Conservation (phyloP, 2,113 vertebrate genomes). For the Proteles cristata region DNA sequence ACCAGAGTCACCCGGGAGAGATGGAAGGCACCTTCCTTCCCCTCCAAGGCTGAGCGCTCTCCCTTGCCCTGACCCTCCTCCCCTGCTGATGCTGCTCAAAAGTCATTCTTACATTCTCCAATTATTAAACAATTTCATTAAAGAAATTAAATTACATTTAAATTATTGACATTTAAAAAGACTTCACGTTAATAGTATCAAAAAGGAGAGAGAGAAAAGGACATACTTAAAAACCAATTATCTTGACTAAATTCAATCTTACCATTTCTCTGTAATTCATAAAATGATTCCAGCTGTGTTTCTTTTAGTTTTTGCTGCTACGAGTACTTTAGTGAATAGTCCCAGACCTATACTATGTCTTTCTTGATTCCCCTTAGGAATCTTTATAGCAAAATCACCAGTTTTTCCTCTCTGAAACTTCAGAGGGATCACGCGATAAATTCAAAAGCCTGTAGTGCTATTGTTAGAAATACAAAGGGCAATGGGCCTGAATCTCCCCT, state of each 20-base stretch:
- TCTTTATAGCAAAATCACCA: slow-evolving; percentile 46
- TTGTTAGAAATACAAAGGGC: slow-evolving; percentile 16
- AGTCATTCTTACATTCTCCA: slow-evolving; percentile 58
- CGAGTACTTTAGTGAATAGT: slow-evolving; percentile 61
- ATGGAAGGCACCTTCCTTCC: slow-evolving; percentile 21
- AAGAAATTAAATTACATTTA: slow-evolving; percentile 76
- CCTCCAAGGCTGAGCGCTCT: not conserved
- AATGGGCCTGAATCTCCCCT: slow-evolving; percentile 39
- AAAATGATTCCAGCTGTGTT: slow-evolving; percentile 69
- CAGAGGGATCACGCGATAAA: slow-evolving; percentile 21
- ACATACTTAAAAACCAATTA: slow-evolving; percentile 76
- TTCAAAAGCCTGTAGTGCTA: not conserved
- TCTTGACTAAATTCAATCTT: slow-evolving; percentile 70
- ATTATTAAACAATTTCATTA: slow-evolving; percentile 71
- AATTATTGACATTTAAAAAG: slow-evolving; percentile 72
- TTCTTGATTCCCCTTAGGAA: slow-evolving; percentile 57
- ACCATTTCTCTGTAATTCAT: slow-evolving; percentile 66
- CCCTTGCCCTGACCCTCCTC: not conserved
- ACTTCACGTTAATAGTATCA: slow-evolving; percentile 64
- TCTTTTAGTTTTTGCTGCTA: slow-evolving; percentile 50
- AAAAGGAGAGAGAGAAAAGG: slow-evolving; percentile 69
- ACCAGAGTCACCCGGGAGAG: slow-evolving; percentile 22
- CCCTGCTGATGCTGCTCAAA: not conserved
- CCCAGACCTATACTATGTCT: slow-evolving; percentile 54
- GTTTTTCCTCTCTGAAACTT: slow-evolving; percentile 13